Evolutionary conservation across 2,113 vertebrate species (phyloP), one percentile per base, ranked within the genome.

Genomic region (Mellivora capensis): DNA sequence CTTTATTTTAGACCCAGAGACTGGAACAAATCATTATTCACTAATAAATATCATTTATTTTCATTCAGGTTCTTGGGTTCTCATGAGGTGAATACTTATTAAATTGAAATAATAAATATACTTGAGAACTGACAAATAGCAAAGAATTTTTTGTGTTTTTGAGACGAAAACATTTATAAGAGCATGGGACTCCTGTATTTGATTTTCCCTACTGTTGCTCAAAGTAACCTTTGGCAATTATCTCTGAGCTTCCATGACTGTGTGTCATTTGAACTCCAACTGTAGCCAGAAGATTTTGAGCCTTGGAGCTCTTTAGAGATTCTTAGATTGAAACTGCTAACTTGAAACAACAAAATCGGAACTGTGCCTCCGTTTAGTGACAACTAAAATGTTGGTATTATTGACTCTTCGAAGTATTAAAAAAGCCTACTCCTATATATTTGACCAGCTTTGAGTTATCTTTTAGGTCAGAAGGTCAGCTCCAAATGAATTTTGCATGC

Each of bases 31-130:
- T 42, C 79, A 96, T 97, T 98, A 93, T 92, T 97, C 87, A 96
- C 89, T 96, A 97, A 96, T 97, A 96, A 94, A 37, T 90, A 57
- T 93, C 82, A 97, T 97, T 98, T 98, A 90, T 98, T 98, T 98
- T 98, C 97, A 98, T 97, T 94, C 96, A 69, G 37, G 39, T 37
- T 97, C 37, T 94, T 80, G 54, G 21, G 25, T 93, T 97, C 74
- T 97, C 93, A 91, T 44, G 88, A 90, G 57, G 34, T 87, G 49
- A 31, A 94, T 97, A 96, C 88, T 97, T 93, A 90, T 94, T 97
- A 96, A 95, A 91, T 94, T 95, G 86, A 97, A 92, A 97, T 96
- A 95, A 96, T 97, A 96, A 97, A 97, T 89, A 92, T 74, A 91
- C 85, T 94, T 81, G 81, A 96, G 86, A 64, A 94, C 59, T 49